Base-by-base conservation (phyloP, 1,140 invertebrate genomes). In the Vanessa tameamea region DNA sequence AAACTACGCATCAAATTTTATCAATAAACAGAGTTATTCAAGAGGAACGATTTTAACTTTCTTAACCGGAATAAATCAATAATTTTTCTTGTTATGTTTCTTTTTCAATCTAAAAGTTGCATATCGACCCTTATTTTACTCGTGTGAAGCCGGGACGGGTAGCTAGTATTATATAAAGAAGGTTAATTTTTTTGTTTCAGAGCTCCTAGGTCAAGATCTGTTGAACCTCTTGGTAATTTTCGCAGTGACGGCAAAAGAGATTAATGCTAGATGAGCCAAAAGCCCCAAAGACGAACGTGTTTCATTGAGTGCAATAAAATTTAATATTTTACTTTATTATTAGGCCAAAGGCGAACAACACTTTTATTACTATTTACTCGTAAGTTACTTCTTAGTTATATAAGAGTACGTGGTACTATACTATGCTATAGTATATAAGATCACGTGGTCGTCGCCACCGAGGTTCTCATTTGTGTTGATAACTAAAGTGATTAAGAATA, bases 161-260 rank as follows among this genome's bases (percentile, higher is more conserved):
- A 31, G 26, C 26, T 31, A 31, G 26, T 43, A 43, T 43, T 5
- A 43, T 43, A 43, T 43, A 43, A 43, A 43, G 3, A 43, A 43
- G 26, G n/a, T 47, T 37, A 20, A 14, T 37, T 15, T 61, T 73
- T 71, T 78, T 59, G 59, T 92, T 92, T 81, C 87, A 93, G 93
- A 92, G 92, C 93, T 88, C 93, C 93, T 80, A 91, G 93, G 89
- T 93, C 93, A 84, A 92, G 91, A 93, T 93, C 93, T 72, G 92
- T 93, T 70, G 93, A 93, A 83, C 91, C 92, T 83, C 92, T 93
- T 69, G 90, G 88, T 67, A 88, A 89, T 83, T 92, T 87, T 79
- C 90, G 88, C 68, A 76, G 81, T 68, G 91, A 92, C 71, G 83
- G 67, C 77, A 91, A 91, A 83, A 83, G 83, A 78, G 85, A 91